Conservation (phyloP, 2,113 vertebrate species). For the Gnathonemus echidnorhynchus region DNA sequence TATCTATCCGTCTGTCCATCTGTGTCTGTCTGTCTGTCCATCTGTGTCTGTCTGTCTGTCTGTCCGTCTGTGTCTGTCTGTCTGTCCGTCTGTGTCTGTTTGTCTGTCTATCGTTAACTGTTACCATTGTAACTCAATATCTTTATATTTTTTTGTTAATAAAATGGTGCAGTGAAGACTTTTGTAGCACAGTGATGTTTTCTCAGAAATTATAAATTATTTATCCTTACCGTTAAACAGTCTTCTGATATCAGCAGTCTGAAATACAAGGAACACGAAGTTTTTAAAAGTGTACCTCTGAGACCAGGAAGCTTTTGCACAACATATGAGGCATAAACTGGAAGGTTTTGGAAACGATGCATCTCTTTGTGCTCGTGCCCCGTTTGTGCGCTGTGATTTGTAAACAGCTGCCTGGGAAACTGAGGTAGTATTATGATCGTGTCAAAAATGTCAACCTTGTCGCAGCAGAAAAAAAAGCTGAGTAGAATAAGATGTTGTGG, state of each 20-base stretch:
- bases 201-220: constrained; percentile 60
- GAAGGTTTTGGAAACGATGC: background rate
- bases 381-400: background rate
- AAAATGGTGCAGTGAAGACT: background rate
- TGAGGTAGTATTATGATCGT: background rate
- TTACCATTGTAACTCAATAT: background rate
- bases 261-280: constrained; percentile 31
- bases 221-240: constrained; percentile 58
- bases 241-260: constrained; percentile 60
- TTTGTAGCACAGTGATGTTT: constrained; percentile 24
- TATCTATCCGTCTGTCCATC: too few species aligned
- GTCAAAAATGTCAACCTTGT: constrained; percentile 3
- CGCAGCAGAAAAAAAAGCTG: background rate
- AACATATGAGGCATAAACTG: background rate
- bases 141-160: background rate
- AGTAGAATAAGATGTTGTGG: background rate
- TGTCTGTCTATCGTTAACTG: too few species aligned
- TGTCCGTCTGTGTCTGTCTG: background rate
- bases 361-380: background rate
- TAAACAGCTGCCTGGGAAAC: background rate
- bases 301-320: background rate
- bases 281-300: background rate
- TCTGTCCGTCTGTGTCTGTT: too few species aligned
- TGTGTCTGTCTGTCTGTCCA: too few species aligned
- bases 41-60: background rate